Conservation (phyloP, 2,888 invertebrate species). For the Zonitis immaculata region DNA sequence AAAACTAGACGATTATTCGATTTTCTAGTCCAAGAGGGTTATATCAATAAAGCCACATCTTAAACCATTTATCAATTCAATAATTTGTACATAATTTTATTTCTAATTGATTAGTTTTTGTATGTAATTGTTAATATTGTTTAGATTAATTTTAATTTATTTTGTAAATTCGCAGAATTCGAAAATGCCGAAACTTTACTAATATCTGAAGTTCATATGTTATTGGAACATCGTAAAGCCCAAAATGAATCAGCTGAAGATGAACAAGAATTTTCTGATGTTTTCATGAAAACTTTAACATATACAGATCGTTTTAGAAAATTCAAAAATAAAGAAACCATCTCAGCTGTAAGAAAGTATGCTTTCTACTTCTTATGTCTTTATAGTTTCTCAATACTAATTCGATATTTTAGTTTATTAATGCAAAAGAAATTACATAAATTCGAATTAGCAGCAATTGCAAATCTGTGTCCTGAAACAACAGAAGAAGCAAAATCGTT, state of each 20-base stretch:
- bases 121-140: background rate
- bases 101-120: no score
- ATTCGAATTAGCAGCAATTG: slow-evolving; percentile 95
- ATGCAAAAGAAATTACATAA: slow-evolving; percentile 96
- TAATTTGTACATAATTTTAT: background rate
- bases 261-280: slow-evolving; percentile 96
- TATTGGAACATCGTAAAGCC: slow-evolving; percentile 93
- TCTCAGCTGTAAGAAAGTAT: slow-evolving; percentile 91
- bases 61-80: slow-evolving; percentile 1
- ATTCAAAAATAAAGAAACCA: slow-evolving; percentile 98
- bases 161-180: slow-evolving; percentile 69
- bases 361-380: slow-evolving; percentile 28
- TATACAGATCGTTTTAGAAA: slow-evolving; percentile 95
- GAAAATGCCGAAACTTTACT: slow-evolving; percentile 96
- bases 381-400: slow-evolving; percentile 7
- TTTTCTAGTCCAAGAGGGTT: slow-evolving; percentile 67
- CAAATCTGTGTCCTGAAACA: slow-evolving; percentile 97
- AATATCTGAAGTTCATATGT: slow-evolving; percentile 94
- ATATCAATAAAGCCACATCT: slow-evolving; percentile 56
- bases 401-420: slow-evolving; percentile 64
- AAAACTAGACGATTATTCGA: slow-evolving; percentile 85
- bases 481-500: slow-evolving; percentile 97
- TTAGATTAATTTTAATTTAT: background rate
- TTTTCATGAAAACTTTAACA: slow-evolving; percentile 95
- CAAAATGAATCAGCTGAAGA: slow-evolving; percentile 99